Base-by-base conservation (phyloP, 2,888 invertebrate species). In the Drosophila limbata region DNA sequence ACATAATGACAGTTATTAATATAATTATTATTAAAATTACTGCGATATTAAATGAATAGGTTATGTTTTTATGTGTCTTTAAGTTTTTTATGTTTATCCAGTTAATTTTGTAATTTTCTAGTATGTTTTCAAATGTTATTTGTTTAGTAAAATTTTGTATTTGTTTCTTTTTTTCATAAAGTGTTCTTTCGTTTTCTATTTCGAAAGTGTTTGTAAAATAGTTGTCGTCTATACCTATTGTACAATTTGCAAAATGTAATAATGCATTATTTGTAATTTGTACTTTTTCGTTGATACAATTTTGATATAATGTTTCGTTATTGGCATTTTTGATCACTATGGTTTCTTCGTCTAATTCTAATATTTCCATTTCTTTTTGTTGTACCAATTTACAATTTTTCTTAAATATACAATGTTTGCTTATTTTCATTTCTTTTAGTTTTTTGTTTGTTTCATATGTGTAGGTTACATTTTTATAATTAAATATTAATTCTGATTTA, bases 51-150 rank as follows among this genome's bases (percentile, higher is more conserved):
- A 21, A 21, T 21, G 21, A 21, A 21, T 21, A 21, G 21, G 21
- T 21, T 21, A 21, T 21, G 21, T 21, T 21, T 21, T 21, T 53
- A 40, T 53, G 53, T 53, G 53, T 53, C 39, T 53, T 53, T 39
- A 53, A 53, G 37, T 53, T 53, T 53, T 28, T 53, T 53, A 53
- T 53, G 53, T 53, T 53, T 39, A 39, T 25, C 53, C 53, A 53
- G 53, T 53, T 53, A 53, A 53, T 53, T 39, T 53, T 53, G 39
- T 53, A 39, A 53, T 53, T 53, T 53, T 53, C 53, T 39, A 53
- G 39, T 53, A 53, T 53, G 37, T 40, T 40, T 28, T 53, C 53
- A 40, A 53, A 53, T 39, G 53, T 53, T 37, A 53, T 53, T 53
- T 53, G 53, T 53, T 53, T 53, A 40, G 53, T 40, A 53, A 53